Evolutionary conservation across 2,888 invertebrate species (phyloP), one percentile per base, ranked within the genome.

Genomic region (Endotricha flammealis): DNA sequence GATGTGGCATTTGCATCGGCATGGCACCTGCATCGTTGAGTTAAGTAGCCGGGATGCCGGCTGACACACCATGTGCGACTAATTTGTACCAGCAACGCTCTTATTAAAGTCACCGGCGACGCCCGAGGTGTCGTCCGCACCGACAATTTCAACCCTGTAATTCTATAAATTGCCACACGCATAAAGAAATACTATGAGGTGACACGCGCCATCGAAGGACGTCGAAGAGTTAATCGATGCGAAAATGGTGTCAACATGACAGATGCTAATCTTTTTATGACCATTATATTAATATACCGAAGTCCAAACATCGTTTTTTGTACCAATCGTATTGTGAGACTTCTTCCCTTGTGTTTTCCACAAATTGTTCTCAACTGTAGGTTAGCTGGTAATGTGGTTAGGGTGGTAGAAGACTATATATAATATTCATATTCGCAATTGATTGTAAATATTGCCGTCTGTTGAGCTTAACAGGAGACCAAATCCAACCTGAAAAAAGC

Each of bases 21-120:
- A 43, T 27, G 44, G 66, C 80, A 80, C 78, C 79, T 78, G 81
- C 77, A 60, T 38, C 48, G 64, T 46, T 57, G 55, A 59, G 64
- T 65, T 58, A 57, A 62, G 65, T 66, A 59, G 63, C 56, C 49
- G 50, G 48, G 51, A 59, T 50, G 80, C 82, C 83, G 81, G 81
- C 82, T 83, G 83, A 64, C 77, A 70, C 82, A 78, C 79, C 85
- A 86, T 86, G 73, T 86, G 85, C 78, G 68, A 66, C 80, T 81
- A 82, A 85, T 85, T 83, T 80, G 83, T 75, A 64, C 58, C 64
- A 56, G 59, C 78, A 68, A 74, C 65, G 62, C 71, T 61, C 74
- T 80, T 74, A 82, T 83, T 82, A 83, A 71, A 46, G 57, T 61
- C 62, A 66, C 64, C 57, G 63, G 57, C 67, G 64, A 64, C 70